phyloP scores from a whole-genome alignment of 2,113 vertebrate genomes.

The Phrynosoma platyrhinos region DNA sequence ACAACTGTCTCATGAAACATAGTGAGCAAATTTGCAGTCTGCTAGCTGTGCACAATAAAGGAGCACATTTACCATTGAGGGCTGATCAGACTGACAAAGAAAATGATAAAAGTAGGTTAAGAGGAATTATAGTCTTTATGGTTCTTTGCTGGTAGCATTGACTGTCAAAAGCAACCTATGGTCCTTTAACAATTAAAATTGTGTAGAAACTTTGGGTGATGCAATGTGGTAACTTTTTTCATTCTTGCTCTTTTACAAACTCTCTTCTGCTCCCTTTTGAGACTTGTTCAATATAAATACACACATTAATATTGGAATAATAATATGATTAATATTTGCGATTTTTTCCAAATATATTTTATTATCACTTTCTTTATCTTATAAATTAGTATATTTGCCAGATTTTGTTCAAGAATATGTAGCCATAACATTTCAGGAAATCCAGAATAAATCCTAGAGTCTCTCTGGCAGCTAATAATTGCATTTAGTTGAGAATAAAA shows the following conservation, averaged over 20 bases:
- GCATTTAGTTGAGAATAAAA: conserved; percentile 49
- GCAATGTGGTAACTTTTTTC: neutral
- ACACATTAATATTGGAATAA: neutral
- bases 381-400: neutral
- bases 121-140: conserved; percentile 72
- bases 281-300: neutral
- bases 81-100: conserved; percentile 80
- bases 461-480: conserved; percentile 9
- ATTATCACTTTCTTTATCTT: neutral
- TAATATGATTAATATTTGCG: neutral
- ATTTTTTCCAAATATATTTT: neutral
- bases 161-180: conserved; percentile 42
- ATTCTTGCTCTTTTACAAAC: conserved; percentile 13
- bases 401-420: conserved; percentile 6
- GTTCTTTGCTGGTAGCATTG: conserved; percentile 52
- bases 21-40: conserved; percentile 81
- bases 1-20: conserved; percentile 84
- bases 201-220: neutral
- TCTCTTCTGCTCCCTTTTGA: neutral
- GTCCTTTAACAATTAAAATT: conserved; percentile 29
- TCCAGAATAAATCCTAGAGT: conserved; percentile 17
- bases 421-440: neutral
- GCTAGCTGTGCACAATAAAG: conserved; percentile 81
- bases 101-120: conserved; percentile 75
- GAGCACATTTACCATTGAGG: conserved; percentile 76